phyloP scores from a whole-genome alignment of 2,888 invertebrate genomes.

The Cantharis nigra region DNA sequence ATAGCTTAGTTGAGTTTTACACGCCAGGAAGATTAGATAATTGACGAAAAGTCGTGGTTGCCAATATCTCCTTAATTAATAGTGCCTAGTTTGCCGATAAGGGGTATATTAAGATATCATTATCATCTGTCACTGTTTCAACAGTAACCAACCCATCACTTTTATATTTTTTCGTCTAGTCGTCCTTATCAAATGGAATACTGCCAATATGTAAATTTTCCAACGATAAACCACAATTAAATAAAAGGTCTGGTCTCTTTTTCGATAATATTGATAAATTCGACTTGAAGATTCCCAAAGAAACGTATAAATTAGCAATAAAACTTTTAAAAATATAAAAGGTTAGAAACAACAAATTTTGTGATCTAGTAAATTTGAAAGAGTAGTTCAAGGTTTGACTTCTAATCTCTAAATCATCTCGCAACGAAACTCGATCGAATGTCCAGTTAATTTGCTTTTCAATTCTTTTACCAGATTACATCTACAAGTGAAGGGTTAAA shows the following conservation, averaged over 20 bases:
- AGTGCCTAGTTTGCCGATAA: conserved; percentile 18
- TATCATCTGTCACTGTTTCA: conserved; percentile 17
- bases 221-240: neutral
- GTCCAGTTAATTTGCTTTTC: conserved; percentile 15
- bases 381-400: neutral
- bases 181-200: neutral
- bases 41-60: conserved; percentile 17
- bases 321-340: neutral
- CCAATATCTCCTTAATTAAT: conserved; percentile 28
- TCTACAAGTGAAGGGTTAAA: conserved; percentile 31
- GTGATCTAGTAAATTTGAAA: neutral
- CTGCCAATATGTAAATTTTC: neutral
- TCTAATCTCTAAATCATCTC: neutral
- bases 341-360: neutral
- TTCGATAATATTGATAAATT: neutral
- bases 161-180: conserved; percentile 8
- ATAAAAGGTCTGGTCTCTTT: neutral
- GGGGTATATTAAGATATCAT: conserved; percentile 24
- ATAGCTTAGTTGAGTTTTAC: conserved; percentile 27
- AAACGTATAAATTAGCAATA: neutral
- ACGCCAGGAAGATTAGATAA: conserved; percentile 22
- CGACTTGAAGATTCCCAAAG: neutral
- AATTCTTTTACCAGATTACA: conserved; percentile 29
- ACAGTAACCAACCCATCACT: conserved; percentile 15
- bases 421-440: conserved; percentile 4